Evolutionary conservation across 2,797 vertebrate genomes (phyloP).

Genomic region (Xyrichtys novacula): DNA sequence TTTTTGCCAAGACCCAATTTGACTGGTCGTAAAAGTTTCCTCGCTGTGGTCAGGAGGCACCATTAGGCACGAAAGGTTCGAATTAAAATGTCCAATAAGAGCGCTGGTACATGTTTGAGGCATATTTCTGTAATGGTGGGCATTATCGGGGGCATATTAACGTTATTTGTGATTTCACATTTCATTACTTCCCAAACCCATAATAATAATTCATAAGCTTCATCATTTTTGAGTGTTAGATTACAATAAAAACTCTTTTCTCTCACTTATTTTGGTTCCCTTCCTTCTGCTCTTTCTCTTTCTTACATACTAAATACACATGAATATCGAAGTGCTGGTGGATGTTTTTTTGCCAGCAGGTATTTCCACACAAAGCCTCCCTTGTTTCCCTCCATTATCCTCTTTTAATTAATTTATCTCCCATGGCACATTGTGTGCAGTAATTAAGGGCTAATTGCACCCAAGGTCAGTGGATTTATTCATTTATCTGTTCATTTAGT

Average conservation of each 20-base stretch:
- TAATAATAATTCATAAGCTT: conserved; percentile 42
- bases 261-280: conserved; percentile 12
- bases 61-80: conserved; percentile 62
- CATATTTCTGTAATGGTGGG: conserved; percentile 40
- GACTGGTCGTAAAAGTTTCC: conserved; percentile 64
- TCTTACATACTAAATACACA: background rate
- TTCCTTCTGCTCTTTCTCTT: background rate
- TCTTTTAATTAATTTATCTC: conserved; percentile 69
- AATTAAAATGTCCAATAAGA: conserved; percentile 60
- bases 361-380: conserved; percentile 53
- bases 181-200: conserved; percentile 60
- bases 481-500: conserved; percentile 64
- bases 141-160: conserved; percentile 42
- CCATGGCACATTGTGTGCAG: conserved; percentile 51
- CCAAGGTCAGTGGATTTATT: conserved; percentile 69
- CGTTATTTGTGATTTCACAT: conserved; percentile 62
- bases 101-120: conserved; percentile 46
- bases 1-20: conserved; percentile 64
- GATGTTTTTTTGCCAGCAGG: conserved; percentile 36
- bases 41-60: conserved; percentile 52
- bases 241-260: conserved; percentile 7
- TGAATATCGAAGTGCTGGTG: conserved; percentile 2
- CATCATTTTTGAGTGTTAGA: conserved; percentile 30
- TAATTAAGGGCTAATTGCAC: conserved; percentile 73
- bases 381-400: conserved; percentile 55